Evolutionary conservation across 2,113 vertebrate species (phyloP).

Genomic region (Ictidomys tridecemlineatus): DNA sequence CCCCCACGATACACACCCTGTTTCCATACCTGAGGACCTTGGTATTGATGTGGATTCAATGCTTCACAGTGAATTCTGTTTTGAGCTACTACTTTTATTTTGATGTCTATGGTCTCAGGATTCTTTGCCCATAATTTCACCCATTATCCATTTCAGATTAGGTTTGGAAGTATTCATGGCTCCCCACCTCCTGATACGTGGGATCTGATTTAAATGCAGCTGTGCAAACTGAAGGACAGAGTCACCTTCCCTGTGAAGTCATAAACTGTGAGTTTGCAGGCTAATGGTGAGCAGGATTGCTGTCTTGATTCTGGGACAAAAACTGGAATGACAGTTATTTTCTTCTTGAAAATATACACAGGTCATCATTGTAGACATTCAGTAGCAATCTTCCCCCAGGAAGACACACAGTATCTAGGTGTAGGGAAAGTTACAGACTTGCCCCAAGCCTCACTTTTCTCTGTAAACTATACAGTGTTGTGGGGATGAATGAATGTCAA

Average conservation of each 20-base stretch:
- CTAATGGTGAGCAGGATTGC: neutral
- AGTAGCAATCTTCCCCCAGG: neutral
- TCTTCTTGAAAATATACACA: neutral
- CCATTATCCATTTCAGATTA: neutral
- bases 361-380: neutral
- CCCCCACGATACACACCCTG: neutral
- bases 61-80: neutral
- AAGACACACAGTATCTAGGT: neutral
- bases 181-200: neutral
- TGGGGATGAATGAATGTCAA: neutral
- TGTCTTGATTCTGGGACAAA: neutral
- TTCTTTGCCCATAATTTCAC: neutral
- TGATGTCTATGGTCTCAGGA: neutral
- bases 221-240: constrained; percentile 34
- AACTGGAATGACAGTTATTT: neutral
- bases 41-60: neutral
- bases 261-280: neutral
- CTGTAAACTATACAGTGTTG: neutral
- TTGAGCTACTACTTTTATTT: neutral
- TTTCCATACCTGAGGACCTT: neutral
- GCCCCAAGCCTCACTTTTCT: neutral
- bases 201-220: constrained; percentile 14
- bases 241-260: constrained; percentile 23
- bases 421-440: neutral
- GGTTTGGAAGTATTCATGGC: neutral